phyloP scores from a whole-genome alignment of 2,113 vertebrate species.

The Pogona vitticeps region DNA sequence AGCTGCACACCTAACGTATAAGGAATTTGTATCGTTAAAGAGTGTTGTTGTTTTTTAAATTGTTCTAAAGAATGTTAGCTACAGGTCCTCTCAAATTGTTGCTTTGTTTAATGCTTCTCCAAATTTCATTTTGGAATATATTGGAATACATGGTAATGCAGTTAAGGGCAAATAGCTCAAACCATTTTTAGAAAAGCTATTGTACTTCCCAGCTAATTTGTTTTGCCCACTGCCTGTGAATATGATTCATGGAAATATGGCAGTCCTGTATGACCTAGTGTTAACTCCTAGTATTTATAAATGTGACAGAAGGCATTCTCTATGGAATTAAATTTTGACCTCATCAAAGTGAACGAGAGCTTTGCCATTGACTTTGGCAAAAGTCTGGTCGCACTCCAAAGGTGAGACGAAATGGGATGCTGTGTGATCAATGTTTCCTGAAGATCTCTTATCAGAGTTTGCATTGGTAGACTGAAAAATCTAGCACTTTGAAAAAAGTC shows the following conservation, averaged over 20 bases:
- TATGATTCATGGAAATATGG: constrained; percentile 56
- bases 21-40: constrained; percentile 39
- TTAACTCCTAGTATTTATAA: constrained; percentile 43
- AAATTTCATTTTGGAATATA: constrained; percentile 16
- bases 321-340: constrained; percentile 35
- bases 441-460: constrained; percentile 52
- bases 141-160: background rate
- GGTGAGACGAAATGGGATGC: constrained; percentile 48
- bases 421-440: constrained; percentile 35
- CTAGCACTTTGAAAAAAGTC: constrained; percentile 47
- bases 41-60: background rate
- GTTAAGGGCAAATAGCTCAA: constrained; percentile 27
- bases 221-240: constrained; percentile 51
- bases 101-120: constrained; percentile 19
- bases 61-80: constrained; percentile 48
- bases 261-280: constrained; percentile 51
- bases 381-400: background rate
- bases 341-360: constrained; percentile 1
- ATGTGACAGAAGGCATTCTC: constrained; percentile 30
- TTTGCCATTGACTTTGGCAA: constrained; percentile 11
- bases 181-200: constrained; percentile 41
- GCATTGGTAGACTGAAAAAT: constrained; percentile 52
- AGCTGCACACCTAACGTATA: constrained; percentile 31
- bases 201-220: constrained; percentile 56
- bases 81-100: constrained; percentile 24